Conservation (phyloP, 1,140 invertebrate genomes). For the Cyrtorhinus lividipennis region DNA sequence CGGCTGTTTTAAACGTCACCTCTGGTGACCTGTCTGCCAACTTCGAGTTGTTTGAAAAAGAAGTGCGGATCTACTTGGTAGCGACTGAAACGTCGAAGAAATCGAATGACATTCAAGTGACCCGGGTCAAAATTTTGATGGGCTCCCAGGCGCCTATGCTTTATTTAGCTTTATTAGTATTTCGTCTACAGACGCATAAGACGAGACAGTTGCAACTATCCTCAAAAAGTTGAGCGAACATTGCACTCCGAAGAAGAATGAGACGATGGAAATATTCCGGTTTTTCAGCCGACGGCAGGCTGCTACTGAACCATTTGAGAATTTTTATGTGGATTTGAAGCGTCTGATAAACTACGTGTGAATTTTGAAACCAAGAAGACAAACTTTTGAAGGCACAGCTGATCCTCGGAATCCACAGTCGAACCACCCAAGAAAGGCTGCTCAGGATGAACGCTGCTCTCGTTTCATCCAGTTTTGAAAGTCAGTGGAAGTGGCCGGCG, state of each 20-base stretch:
- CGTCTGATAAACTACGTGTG: neutral
- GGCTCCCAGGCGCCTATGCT: neutral
- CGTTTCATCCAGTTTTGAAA: neutral
- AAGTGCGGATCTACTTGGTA: neutral
- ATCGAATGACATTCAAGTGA: neutral
- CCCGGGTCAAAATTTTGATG: neutral
- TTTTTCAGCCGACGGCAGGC: constrained; percentile 6
- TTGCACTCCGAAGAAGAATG: constrained; percentile 12
- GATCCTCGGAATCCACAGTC: neutral
- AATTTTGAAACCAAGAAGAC: constrained; percentile 5
- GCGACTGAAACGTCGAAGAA: neutral
- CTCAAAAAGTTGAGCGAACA: neutral
- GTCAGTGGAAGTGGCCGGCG: neutral
- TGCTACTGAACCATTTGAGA: constrained; percentile 4
- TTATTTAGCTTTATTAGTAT: neutral
- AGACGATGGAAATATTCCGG: neutral
- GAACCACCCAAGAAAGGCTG: neutral
- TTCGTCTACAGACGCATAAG: constrained; percentile 9
- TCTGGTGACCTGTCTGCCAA: neutral
- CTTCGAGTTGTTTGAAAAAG: neutral
- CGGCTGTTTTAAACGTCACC: neutral
- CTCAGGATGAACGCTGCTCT: neutral
- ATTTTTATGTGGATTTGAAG: neutral
- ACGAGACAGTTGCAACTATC: neutral
- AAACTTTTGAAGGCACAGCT: neutral